These are phyloP conservation scores for Eutrigla gurnardus DNA, from an alignment of 2,797 vertebrate genomes.

Conservation along the genomic window DNA sequence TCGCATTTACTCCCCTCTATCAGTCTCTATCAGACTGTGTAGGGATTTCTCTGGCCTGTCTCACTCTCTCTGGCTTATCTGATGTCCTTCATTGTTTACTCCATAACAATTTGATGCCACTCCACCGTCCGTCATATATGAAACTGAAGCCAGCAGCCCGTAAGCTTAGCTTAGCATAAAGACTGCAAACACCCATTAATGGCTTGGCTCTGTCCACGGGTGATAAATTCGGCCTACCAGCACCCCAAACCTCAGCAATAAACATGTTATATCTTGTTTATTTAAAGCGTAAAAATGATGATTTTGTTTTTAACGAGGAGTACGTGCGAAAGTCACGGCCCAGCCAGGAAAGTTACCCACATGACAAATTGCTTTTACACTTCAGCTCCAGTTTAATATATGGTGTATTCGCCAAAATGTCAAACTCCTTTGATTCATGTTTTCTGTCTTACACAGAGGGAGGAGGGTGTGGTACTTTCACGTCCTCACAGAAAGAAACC, in stretches of 20 bases:
- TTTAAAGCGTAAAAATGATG: not conserved
- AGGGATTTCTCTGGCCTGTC: slow-evolving; percentile 17
- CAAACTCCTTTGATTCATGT: slow-evolving; percentile 18
- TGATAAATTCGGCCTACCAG: not conserved
- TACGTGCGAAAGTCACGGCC: not conserved
- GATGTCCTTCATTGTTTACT: slow-evolving; percentile 23
- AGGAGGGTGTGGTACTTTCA: slow-evolving; percentile 6
- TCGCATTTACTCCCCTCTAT: slow-evolving; percentile 26
- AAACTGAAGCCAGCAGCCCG: not conserved
- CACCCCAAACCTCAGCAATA: not conserved
- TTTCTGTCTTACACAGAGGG: not conserved
- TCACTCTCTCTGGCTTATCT: slow-evolving; percentile 19
- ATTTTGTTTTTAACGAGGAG: not conserved
- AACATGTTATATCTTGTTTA: not conserved
- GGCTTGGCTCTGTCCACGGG: not conserved
- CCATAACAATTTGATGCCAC: not conserved
- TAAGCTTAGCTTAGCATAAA: not conserved
- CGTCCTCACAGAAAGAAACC: slow-evolving; percentile 6
- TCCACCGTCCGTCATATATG: not conserved
- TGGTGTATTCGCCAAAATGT: not conserved
- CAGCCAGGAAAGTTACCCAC: not conserved
- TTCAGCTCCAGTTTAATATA: not conserved
- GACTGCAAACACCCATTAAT: not conserved
- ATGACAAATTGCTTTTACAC: not conserved
- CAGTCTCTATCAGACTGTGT: slow-evolving; percentile 13